A percentile compares a stretch with the other conserved stretches of the same genome.
These are phyloP conservation scores for Pseudomugil gertrudae DNA, from an alignment of 2,797 vertebrate species.

Conservation along the genomic window DNA sequence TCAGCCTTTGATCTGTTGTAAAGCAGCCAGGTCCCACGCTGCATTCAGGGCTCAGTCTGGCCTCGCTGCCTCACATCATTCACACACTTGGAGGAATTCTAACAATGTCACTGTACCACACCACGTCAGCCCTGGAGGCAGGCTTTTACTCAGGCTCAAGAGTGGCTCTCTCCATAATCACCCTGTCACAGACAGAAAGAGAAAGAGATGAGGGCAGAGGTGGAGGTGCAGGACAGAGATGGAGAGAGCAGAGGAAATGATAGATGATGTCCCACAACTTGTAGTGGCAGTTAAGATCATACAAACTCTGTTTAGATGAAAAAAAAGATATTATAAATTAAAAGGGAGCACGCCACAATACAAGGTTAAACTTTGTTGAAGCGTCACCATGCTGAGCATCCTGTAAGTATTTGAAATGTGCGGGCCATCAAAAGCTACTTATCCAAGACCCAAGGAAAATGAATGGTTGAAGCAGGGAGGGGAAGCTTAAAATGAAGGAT, in stretches of 20 bases:
- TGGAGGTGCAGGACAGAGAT: conserved; percentile 47
- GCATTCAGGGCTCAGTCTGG: conserved; percentile 42
- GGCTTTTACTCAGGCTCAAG: conserved; percentile 62
- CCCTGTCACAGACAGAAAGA: conserved; percentile 49
- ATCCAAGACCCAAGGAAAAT: too few species aligned
- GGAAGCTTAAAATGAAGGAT: background rate
- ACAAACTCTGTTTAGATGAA: background rate
- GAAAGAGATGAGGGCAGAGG: conserved; percentile 17
- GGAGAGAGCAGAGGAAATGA: conserved; percentile 62
- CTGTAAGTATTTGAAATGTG: background rate
- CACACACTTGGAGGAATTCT: conserved; percentile 56
- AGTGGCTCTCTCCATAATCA: conserved; percentile 68
- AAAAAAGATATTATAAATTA: conserved; percentile 10
- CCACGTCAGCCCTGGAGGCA: conserved; percentile 58
- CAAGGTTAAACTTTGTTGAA: background rate
- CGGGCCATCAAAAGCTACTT: background rate
- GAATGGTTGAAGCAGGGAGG: too few species aligned
- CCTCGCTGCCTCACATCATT: conserved; percentile 35
- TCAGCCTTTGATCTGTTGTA: conserved; percentile 63
- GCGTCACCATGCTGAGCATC: background rate
- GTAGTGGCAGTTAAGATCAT: conserved; percentile 37
- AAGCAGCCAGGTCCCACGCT: conserved; percentile 29
- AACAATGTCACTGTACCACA: conserved; percentile 62
- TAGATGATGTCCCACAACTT: conserved; percentile 54
- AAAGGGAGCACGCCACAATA: background rate